Conservation (phyloP, 2,113 vertebrate genomes). For the Rostratula benghalensis region DNA sequence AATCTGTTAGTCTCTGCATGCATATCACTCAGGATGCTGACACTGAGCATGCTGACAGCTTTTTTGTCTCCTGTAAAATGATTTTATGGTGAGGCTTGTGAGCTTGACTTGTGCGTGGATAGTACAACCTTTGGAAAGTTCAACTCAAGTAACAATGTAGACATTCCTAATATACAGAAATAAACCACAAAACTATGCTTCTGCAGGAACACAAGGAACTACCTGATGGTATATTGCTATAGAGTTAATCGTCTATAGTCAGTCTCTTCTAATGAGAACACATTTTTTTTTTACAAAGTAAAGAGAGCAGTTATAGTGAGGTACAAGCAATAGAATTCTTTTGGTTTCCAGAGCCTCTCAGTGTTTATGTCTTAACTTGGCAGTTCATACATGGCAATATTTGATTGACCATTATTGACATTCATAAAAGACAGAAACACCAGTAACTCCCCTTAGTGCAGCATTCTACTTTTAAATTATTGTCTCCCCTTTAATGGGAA, state of each 20-base stretch:
- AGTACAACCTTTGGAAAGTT: not conserved
- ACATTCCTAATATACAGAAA: not conserved
- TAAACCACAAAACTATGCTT: not conserved
- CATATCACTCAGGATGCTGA: fast-evolving
- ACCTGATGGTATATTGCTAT: not conserved
- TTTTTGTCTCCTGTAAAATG: not conserved
- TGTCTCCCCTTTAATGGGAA: not conserved
- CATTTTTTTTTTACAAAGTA: not conserved
- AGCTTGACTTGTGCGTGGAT: fast-evolving
- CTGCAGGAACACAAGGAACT: not conserved
- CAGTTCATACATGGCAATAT: fast-evolving
- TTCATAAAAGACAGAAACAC: not conserved
- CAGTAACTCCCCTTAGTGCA: not conserved
- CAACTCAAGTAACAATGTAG: not conserved
- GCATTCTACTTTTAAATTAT: not conserved
- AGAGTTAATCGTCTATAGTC: not conserved
- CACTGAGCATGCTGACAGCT: not conserved
- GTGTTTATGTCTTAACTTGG: not conserved
- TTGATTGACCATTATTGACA: not conserved
- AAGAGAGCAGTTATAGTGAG: not conserved
- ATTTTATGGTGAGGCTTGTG: not conserved
- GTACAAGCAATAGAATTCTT: not conserved
- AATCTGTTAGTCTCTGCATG: not conserved
- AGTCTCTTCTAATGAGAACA: not conserved
- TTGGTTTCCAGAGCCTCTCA: not conserved